Conservation (phyloP, 1,140 invertebrate genomes). For the Diploscapter pachys region DNA sequence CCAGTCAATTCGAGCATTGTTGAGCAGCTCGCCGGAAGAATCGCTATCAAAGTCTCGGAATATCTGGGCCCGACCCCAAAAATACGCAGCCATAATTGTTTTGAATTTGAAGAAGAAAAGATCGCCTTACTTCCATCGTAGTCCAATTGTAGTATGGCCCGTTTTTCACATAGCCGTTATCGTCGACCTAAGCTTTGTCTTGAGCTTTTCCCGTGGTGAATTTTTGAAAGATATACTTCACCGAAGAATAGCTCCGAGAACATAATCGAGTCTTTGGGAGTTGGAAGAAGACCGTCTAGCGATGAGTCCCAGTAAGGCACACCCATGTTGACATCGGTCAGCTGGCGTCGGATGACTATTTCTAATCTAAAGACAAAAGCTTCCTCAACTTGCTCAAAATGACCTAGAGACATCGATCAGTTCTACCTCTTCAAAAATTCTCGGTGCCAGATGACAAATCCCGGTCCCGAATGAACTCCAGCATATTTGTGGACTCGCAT, state of each 20-base stretch:
- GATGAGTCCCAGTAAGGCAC: constrained; percentile 42
- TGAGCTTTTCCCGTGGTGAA: too few relatives aligned
- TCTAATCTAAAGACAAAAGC: not conserved
- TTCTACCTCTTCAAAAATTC: constrained; percentile 29
- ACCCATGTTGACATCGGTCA: constrained; percentile 26
- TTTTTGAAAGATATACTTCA: constrained; percentile 5
- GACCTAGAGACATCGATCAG: too few relatives aligned
- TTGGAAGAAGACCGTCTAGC: constrained; percentile 33
- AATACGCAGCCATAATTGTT: constrained; percentile 4
- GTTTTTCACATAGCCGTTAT: constrained; percentile 33
- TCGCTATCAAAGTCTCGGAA: constrained; percentile 20
- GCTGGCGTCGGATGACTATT: constrained; percentile 11
- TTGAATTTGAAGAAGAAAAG: not conserved
- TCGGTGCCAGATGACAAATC: constrained; percentile 35
- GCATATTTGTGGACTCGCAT: constrained; percentile 40
- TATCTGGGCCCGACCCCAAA: constrained; percentile 21
- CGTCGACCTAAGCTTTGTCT: constrained; percentile 4
- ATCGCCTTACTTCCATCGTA: constrained; percentile 33
- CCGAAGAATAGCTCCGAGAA: constrained; percentile 37
- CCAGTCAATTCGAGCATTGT: constrained; percentile 37
- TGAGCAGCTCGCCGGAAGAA: constrained; percentile 32
- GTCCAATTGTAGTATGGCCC: constrained; percentile 43
- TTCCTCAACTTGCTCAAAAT: too few relatives aligned
- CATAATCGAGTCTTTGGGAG: constrained; percentile 41
- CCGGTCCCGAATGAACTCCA: constrained; percentile 39